phyloP scores from a whole-genome alignment of 2,113 vertebrate species.

The Trinectes maculatus region DNA sequence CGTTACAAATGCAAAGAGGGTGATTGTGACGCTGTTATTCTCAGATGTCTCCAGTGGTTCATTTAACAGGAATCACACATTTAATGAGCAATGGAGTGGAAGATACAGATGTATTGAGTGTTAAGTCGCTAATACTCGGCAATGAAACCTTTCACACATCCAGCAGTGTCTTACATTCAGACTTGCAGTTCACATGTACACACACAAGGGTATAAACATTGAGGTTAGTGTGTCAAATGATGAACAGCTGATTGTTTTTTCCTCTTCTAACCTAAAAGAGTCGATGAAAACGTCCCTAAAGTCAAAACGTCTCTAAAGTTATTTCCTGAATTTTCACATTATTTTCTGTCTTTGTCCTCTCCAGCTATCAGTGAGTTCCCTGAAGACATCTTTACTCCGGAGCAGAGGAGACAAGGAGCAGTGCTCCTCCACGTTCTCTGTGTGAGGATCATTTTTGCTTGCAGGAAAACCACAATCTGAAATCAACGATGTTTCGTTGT shows the following conservation, averaged over 20 bases:
- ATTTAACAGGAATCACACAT: no score
- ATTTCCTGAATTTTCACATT: not conserved
- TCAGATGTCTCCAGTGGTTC: no score
- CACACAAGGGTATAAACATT: no score
- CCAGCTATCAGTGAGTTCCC: conserved; percentile 83
- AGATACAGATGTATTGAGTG: no score
- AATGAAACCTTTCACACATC: conserved; percentile 1
- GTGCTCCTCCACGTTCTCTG: conserved; percentile 82
- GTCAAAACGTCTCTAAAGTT: not conserved
- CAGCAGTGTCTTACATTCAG: not conserved
- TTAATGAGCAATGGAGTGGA: no score
- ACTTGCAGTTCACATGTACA: not conserved
- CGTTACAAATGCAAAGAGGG: no score
- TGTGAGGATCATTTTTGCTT: conserved; percentile 69
- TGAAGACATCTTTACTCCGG: conserved; percentile 79
- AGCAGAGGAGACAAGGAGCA: conserved; percentile 80
- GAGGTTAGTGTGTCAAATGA: no score
- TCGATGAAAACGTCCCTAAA: no score
- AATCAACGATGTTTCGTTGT: not conserved
- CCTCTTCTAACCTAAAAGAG: no score
- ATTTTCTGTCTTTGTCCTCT: conserved; percentile 28
- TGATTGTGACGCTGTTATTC: no score
- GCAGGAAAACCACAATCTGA: not conserved
- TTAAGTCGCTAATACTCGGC: conserved; percentile 21
- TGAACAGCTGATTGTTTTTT: not conserved